phyloP scores from a whole-genome alignment of 2,113 vertebrate genomes.

The Channa argus region DNA sequence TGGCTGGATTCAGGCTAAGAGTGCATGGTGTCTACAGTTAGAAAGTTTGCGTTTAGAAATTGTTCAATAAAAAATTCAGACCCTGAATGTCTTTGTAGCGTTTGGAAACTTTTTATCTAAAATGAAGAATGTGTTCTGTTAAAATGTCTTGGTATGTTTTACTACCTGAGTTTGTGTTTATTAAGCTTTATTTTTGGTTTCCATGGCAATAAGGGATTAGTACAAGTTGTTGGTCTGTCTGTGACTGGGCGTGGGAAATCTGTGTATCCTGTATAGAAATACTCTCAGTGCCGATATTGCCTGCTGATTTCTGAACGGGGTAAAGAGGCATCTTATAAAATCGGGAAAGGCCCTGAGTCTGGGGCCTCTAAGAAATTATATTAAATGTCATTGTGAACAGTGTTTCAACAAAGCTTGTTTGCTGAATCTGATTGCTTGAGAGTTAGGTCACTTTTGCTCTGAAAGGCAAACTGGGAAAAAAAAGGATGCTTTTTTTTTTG shows the following conservation, averaged over 20 bases:
- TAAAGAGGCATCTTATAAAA: background rate
- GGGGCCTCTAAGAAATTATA: slow-evolving; percentile 32
- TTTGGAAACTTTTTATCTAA: slow-evolving; percentile 5
- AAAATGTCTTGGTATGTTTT: slow-evolving; percentile 2
- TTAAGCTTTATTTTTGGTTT: slow-evolving; percentile 62
- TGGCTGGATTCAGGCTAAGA: slow-evolving; percentile 24
- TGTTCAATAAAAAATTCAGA: background rate
- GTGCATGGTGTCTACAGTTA: slow-evolving; percentile 9
- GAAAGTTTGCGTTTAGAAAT: slow-evolving; percentile 17
- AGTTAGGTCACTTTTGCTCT: slow-evolving; percentile 41
- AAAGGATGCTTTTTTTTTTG: too few relatives aligned
- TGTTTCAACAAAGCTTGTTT: slow-evolving; percentile 50
- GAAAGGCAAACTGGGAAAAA: background rate
- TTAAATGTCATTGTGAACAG: slow-evolving; percentile 43
- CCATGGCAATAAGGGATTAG: slow-evolving; percentile 64
- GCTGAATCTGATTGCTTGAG: slow-evolving; percentile 40
- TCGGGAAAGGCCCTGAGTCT: background rate
- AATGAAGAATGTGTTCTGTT: background rate
- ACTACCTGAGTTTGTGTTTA: slow-evolving; percentile 17
- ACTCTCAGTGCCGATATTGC: slow-evolving; percentile 13
- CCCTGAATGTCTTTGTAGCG: background rate
- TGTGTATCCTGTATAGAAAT: slow-evolving; percentile 26
- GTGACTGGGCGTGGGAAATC: slow-evolving; percentile 37
- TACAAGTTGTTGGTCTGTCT: slow-evolving; percentile 61
- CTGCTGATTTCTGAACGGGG: background rate